These are phyloP conservation scores for Heliornis fulica DNA, from an alignment of 2,113 vertebrate genomes.

Conservation along the genomic window DNA sequence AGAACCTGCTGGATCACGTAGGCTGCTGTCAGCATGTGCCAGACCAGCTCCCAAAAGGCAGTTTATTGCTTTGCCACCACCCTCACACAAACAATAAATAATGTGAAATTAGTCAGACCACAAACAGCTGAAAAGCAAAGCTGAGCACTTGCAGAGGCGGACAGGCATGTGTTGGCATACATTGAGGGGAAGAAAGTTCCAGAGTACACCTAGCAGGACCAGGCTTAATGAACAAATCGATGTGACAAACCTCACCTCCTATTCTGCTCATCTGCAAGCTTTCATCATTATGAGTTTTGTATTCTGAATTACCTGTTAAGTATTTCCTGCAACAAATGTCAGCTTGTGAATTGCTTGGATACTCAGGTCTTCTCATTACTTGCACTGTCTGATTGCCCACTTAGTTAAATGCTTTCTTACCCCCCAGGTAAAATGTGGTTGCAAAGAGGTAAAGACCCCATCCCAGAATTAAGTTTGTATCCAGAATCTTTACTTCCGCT, in stretches of 20 bases:
- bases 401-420: not conserved
- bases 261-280: not conserved
- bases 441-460: not conserved
- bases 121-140: not conserved
- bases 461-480: not conserved
- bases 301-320: not conserved
- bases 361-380: not conserved
- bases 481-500: not conserved
- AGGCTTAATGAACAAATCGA: not conserved
- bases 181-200: not conserved
- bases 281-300: not conserved
- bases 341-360: not conserved
- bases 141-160: not conserved
- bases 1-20: not conserved
- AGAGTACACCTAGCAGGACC: not conserved
- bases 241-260: conserved; percentile 7
- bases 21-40: not conserved
- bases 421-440: not conserved
- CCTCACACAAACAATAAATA: not conserved
- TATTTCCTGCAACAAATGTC: not conserved
- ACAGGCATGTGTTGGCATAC: not conserved
- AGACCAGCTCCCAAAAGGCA: not conserved
- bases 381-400: not conserved
- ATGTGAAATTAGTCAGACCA: not conserved
- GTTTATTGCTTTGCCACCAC: not conserved